Base-by-base conservation (phyloP, 2,797 vertebrate genomes). In the Babyrousa celebensis region DNA sequence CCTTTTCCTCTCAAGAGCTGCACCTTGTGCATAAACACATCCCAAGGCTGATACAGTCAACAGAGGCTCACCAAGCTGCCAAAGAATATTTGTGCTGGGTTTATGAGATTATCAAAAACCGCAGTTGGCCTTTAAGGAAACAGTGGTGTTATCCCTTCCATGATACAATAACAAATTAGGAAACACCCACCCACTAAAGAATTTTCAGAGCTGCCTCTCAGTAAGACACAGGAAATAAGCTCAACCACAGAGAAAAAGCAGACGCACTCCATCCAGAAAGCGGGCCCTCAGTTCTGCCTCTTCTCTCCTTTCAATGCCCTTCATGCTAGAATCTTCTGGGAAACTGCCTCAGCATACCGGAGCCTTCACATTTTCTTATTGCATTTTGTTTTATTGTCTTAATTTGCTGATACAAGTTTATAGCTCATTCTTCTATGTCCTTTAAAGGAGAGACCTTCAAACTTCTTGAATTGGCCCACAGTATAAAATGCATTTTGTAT, bases 151-250 rank as follows among this genome's bases (percentile, higher is more conserved):
- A 94, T 82, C 80, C 52, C 74, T 92, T 83, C 89, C 27, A n/a
- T 10, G 71, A 79, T 83, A 89, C 36, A 68, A 79, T 83, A 83
- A 82, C 52, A 96, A 79, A 83, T 78, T 74, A 85, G 92, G 95
- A 96, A 89, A 94, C 36, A 84, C 56, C 70, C 92, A 27, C 89
- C 40, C 67, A 60, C 83, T 43, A 12, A 77, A 89, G 56, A 84
- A 70, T 95, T 89, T 79, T 89, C 94, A 40, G 16, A 72, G 48
- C 9, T 90, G 91, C 77, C 25, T 94, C 77, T 87, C 68, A 48
- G 60, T 12, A 15, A 85, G 25, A 43, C 52, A 60, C 96, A 97
- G 88, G 94, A 96, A 96, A 87, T 56, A 32, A 95, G 54, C 18
- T 56, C 70, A 89, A 83, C 94, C 91, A 77, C 90, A 95, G 91